These are phyloP conservation scores for Rhipidura dahli DNA, from an alignment of 2,113 vertebrate species.

Conservation along the genomic window DNA sequence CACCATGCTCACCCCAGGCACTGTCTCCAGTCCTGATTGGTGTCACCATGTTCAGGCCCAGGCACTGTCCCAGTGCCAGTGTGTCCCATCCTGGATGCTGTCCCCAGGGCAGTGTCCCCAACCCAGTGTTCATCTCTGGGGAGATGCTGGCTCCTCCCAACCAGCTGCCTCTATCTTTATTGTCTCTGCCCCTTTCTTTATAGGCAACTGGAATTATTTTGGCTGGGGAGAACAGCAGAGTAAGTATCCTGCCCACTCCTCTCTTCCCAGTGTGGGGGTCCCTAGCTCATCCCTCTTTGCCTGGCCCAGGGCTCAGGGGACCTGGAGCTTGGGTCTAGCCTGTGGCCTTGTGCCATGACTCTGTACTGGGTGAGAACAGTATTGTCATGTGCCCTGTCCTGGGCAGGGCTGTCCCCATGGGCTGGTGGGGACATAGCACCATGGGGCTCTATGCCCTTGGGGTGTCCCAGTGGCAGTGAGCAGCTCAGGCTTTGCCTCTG, in stretches of 20 bases:
- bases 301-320: background rate
- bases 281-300: background rate
- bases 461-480: background rate
- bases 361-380: background rate
- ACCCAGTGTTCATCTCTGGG: background rate
- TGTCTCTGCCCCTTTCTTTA: constrained; percentile 42
- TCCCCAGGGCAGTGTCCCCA: background rate
- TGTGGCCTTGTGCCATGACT: background rate
- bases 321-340: background rate
- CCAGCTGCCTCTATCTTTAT: background rate
- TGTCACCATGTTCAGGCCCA: background rate
- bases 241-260: constrained; percentile 76
- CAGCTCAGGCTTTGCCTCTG: background rate
- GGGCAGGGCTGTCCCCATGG: background rate
- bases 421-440: background rate
- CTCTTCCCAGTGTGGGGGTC: background rate
- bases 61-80: background rate
- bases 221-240: constrained; percentile 97
- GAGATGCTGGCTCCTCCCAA: background rate
- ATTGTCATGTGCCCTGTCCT: background rate
- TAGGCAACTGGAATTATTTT: constrained; percentile 97
- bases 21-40: background rate
- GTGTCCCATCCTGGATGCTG: background rate
- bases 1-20: background rate
- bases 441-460: background rate